A percentile compares a stretch with the other conserved stretches of the same genome.
These are phyloP conservation scores for Epinotia demarniana DNA, from an alignment of 2,888 invertebrate genomes.

Conservation along the genomic window DNA sequence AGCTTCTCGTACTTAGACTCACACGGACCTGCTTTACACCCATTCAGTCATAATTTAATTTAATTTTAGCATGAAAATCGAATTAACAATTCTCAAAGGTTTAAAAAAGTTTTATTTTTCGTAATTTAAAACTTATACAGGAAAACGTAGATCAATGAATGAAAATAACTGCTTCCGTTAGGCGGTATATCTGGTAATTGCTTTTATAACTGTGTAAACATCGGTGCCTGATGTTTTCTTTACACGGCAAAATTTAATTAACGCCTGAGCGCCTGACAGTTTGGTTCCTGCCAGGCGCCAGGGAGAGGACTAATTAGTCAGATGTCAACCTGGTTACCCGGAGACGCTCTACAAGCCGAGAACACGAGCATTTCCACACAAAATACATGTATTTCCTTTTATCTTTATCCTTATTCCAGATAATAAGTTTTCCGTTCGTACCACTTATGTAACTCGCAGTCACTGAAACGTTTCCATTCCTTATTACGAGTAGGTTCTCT, in stretches of 20 bases:
- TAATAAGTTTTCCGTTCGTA: constrained; percentile 31
- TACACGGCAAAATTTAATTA: constrained; percentile 37
- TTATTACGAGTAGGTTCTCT: constrained; percentile 14
- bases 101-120: background rate
- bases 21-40: background rate
- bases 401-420: constrained; percentile 37
- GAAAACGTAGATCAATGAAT: background rate
- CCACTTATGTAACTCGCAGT: constrained; percentile 29
- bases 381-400: constrained; percentile 38
- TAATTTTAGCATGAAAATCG: background rate
- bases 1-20: background rate
- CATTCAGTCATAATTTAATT: background rate
- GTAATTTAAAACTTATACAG: background rate
- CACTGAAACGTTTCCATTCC: constrained; percentile 19
- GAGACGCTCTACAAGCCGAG: constrained; percentile 26
- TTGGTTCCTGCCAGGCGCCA: constrained; percentile 32
- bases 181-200: background rate
- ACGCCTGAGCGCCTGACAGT: constrained; percentile 37
- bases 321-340: constrained; percentile 39
- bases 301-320: constrained; percentile 42
- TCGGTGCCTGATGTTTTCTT: constrained; percentile 9
- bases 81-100: background rate
- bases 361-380: constrained; percentile 25
- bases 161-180: background rate
- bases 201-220: constrained; percentile 4